Evolutionary conservation across 2,888 invertebrate genomes (phyloP).

Genomic region (Xylophagus ater): DNA sequence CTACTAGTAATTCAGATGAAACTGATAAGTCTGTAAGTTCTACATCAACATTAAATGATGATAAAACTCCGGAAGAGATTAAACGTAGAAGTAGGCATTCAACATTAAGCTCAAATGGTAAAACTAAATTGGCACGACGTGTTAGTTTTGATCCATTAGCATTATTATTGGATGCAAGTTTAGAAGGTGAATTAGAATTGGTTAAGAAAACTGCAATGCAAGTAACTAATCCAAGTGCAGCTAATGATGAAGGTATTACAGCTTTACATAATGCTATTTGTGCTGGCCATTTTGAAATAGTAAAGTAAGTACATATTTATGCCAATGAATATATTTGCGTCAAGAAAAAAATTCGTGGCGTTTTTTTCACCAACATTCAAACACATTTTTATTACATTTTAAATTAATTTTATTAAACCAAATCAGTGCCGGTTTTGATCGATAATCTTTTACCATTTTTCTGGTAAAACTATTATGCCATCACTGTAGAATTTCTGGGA

Average conservation of each 20-base stretch:
- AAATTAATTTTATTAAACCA: too few species aligned
- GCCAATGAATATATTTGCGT: too few species aligned
- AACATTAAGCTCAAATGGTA: constrained; percentile 44
- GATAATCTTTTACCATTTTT: too few species aligned
- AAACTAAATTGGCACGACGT: constrained; percentile 62
- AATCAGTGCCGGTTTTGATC: too few species aligned
- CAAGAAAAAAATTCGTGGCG: too few species aligned
- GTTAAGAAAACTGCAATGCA: constrained; percentile 91
- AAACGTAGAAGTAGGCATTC: constrained; percentile 53
- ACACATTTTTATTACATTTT: too few species aligned
- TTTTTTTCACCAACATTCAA: too few species aligned
- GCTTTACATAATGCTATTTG: constrained; percentile 99
- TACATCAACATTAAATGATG: constrained; percentile 18
- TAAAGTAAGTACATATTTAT: constrained; percentile 55
- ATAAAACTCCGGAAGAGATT: constrained; percentile 40
- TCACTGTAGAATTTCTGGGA: too few species aligned
- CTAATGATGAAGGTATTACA: constrained; percentile 98
- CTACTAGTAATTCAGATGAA: constrained; percentile 30
- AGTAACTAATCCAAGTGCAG: constrained; percentile 90
- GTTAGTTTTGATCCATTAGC: constrained; percentile 98
- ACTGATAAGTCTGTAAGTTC: constrained; percentile 25
- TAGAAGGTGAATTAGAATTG: constrained; percentile 95
- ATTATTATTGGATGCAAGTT: constrained; percentile 87
- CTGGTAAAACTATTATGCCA: too few species aligned
- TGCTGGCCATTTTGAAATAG: constrained; percentile 97